Percentiles rank a stretch among this genome's conserved stretches.
These are phyloP conservation scores for Grallaria varia DNA, from an alignment of 2,113 vertebrate species.

Conservation along the genomic window DNA sequence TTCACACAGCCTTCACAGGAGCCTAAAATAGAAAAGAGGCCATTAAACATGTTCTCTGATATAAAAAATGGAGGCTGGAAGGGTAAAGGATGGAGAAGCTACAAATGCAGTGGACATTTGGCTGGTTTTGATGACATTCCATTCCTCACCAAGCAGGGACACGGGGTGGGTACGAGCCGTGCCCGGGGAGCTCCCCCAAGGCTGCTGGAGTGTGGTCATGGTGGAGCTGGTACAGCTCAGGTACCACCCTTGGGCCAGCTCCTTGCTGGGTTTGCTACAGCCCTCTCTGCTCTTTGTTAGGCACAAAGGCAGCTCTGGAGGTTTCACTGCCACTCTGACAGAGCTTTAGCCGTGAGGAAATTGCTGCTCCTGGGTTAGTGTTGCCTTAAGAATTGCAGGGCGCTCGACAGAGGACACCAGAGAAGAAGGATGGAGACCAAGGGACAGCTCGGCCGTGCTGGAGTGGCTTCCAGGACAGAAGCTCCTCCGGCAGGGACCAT, in stretches of 20 bases:
- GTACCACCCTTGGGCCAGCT: background rate
- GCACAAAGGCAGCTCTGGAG: background rate
- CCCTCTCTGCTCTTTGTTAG: background rate
- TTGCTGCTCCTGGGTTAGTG: background rate
- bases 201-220: background rate
- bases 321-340: background rate
- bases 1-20: background rate
- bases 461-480: background rate
- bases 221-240: background rate
- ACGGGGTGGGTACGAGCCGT: background rate
- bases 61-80: background rate
- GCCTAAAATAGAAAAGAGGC: background rate
- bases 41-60: background rate
- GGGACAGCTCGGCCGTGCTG: background rate
- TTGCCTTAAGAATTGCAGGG: background rate
- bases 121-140: background rate
- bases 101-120: background rate
- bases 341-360: background rate
- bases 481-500: background rate
- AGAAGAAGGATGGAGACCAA: background rate
- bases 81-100: background rate
- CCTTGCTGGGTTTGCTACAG: too few relatives aligned
- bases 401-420: too few relatives aligned
- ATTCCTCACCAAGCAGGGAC: background rate
- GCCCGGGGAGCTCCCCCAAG: background rate